Conservation (phyloP, 2,888 invertebrate genomes). For the Leucoma salicis region DNA sequence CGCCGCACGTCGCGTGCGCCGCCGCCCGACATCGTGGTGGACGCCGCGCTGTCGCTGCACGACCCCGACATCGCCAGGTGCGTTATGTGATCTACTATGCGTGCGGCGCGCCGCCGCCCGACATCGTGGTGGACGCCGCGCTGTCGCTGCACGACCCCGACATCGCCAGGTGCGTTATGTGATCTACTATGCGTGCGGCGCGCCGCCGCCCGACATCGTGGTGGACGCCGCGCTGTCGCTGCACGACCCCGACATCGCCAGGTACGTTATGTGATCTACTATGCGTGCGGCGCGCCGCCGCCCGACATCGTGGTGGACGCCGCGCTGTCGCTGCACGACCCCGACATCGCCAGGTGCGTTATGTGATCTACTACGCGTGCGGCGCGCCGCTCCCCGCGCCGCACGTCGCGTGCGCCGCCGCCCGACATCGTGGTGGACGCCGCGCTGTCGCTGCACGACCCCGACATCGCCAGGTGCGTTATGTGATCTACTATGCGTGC, state of each 20-base stretch:
- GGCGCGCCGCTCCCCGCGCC: slow-evolving; percentile 55
- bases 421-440: slow-evolving; percentile 38
- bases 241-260: slow-evolving; percentile 57
- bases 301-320: slow-evolving; percentile 17
- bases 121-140: slow-evolving; percentile 16
- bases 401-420: slow-evolving; percentile 57
- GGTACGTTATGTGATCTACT: no score
- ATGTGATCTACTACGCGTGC: slow-evolving; percentile 64
- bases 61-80: no score
- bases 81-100: no score
- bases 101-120: slow-evolving; percentile 11
- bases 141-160: slow-evolving; percentile 64
- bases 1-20: slow-evolving; percentile 56
- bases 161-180: slow-evolving; percentile 71
- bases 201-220: slow-evolving; percentile 55
- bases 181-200: slow-evolving; percentile 63
- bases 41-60: slow-evolving; percentile 57
- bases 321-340: slow-evolving; percentile 47
- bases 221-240: slow-evolving; percentile 69
- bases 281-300: slow-evolving; percentile 13
- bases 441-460: slow-evolving; percentile 32
- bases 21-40: slow-evolving; percentile 67
- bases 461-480: slow-evolving; percentile 77
- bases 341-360: slow-evolving; percentile 73
- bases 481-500: no score